phyloP scores from a whole-genome alignment of 2,113 vertebrate genomes.

The Semicossyphus pulcher region DNA sequence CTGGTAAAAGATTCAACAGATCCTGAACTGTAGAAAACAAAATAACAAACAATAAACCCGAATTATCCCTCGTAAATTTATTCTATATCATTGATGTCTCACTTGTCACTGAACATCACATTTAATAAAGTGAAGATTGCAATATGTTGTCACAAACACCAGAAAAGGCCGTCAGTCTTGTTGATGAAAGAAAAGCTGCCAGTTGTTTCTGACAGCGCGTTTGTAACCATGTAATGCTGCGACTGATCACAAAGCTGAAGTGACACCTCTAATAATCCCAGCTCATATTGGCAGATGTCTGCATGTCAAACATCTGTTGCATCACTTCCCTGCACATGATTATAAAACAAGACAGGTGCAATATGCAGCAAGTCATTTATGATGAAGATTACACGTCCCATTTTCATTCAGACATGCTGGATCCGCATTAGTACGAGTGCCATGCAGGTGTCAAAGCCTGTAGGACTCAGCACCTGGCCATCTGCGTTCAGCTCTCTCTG shows the following conservation, averaged over 20 bases:
- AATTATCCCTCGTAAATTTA: background rate
- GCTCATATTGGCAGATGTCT: conserved; percentile 49
- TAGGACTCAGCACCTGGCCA: conserved; percentile 27
- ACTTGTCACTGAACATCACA: background rate
- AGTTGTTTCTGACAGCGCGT: background rate
- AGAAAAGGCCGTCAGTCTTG: background rate
- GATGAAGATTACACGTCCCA: conserved; percentile 34
- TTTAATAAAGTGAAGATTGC: background rate
- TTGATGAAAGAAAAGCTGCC: background rate
- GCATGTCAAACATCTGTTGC: conserved; percentile 46
- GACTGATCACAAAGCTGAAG: background rate
- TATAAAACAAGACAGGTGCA: conserved; percentile 61
- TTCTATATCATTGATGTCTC: background rate
- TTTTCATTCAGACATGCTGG: conserved; percentile 40
- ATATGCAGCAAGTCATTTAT: conserved; percentile 52
- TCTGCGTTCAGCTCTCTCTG: conserved; percentile 42
- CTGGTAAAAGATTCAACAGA: background rate
- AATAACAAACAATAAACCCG: background rate
- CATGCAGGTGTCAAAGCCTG: conserved; percentile 45
- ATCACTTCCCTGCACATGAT: background rate
- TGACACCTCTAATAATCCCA: conserved; percentile 29
- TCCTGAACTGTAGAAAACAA: no score
- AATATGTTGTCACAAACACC: background rate
- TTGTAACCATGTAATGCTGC: background rate
- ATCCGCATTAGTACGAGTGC: conserved; percentile 31